Base-by-base conservation (phyloP, 2,888 invertebrate species). In the Drosophila mercatorum region DNA sequence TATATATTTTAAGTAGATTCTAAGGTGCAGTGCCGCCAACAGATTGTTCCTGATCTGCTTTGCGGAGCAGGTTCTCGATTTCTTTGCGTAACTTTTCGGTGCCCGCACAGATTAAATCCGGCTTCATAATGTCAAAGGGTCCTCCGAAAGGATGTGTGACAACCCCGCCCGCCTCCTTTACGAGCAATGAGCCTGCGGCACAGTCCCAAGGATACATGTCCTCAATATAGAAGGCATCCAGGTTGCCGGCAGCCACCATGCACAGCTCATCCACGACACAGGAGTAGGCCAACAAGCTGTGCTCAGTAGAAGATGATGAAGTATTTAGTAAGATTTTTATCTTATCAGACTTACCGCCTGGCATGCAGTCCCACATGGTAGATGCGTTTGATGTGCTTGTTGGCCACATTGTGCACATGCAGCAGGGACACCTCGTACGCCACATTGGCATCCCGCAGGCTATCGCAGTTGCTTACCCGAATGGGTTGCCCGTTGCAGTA, bases 171-270 rank as follows among this genome's bases (percentile, higher is more conserved):
- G 97, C 97, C 93, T 97, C 97, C 67, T 93, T 91, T 5, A 96
- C 94, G 51, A 97, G 94, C 49, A 97, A 91, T 53, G 94, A 94
- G 11, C 96, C 96, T 7, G 96, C 97, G 28, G 96, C 95, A 44
- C 96, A 95, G 90, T 97, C 97, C 97, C 97, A 97, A 56, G 95
- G 94, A 83, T 96, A 95, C 80, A 97, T 94, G 44, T 95, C 95
- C 74, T 95, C 95, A 88, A 96, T 95, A 73, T 95, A 95, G 91
- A 95, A 96, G 31, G 94, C 95, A 91, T 96, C 96, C 49, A 95
- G 92, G 68, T 93, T 93, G 10, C 97, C 97, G 79, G 94, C 94
- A 2, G 97, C 97, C 5, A 97, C 94, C 90, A 95, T 94, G 76
- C 96, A 95, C 87, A 97, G 93, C 68, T 95, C 94, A 76, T 96